Percentiles rank a stretch among this genome's conserved stretches.
Conservation (phyloP, 2,888 invertebrate species). For the Tipula unca region DNA sequence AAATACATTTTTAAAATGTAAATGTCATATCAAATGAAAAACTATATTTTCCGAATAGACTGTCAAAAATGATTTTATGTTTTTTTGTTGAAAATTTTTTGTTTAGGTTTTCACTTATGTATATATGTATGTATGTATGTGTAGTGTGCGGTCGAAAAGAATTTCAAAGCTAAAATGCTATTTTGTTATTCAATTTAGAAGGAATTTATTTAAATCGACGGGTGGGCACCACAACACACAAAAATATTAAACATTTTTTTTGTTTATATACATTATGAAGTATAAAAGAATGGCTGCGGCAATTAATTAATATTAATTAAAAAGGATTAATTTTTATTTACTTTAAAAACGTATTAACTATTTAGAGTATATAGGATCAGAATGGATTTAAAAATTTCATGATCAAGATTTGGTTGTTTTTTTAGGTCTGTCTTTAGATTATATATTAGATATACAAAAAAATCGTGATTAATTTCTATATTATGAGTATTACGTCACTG, state of each 20-base stretch:
- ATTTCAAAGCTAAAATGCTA: neutral
- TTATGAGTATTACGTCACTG: neutral
- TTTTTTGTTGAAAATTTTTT: neutral
- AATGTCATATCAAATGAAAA: constrained; percentile 14
- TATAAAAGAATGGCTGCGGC: neutral
- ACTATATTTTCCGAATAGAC: neutral
- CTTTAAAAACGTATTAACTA: neutral
- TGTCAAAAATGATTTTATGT: neutral
- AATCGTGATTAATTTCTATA: neutral
- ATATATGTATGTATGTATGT: neutral
- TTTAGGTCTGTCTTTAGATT: too few species aligned
- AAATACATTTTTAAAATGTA: neutral
- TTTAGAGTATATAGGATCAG: neutral
- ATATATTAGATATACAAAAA: too few species aligned
- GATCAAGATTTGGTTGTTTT: neutral
- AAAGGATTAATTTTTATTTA: neutral
- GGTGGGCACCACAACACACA: neutral
- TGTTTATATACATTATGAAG: too few species aligned
- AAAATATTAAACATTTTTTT: neutral
- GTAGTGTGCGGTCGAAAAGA: neutral
- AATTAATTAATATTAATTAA: neutral
- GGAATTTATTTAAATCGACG: neutral
- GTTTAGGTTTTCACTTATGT: neutral
- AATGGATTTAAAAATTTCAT: neutral
- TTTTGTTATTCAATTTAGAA: neutral